Percentiles rank a stretch among this genome's conserved stretches.
Evolutionary conservation across 2,113 vertebrate species (phyloP).

Genomic region (Grammomys dolichurus): DNA sequence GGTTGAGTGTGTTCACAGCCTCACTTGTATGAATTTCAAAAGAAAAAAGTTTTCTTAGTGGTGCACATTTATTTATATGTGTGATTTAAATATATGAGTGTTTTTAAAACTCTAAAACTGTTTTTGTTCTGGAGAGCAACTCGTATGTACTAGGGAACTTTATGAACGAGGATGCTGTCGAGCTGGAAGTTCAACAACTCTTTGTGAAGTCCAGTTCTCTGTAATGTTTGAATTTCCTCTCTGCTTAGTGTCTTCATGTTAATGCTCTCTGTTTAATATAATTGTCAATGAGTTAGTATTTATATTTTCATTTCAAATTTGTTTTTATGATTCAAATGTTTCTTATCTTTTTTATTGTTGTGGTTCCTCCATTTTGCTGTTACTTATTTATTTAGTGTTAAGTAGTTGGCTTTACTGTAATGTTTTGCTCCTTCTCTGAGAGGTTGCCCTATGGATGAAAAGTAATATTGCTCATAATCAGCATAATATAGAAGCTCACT

Average conservation of each 20-base stretch:
- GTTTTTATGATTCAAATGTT: neutral
- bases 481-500: neutral
- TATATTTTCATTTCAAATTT: neutral
- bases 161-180: too few species aligned
- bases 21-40: neutral
- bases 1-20: neutral
- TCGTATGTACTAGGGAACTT: too few species aligned
- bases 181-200: neutral
- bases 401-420: neutral
- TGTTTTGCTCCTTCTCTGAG: neutral
- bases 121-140: neutral
- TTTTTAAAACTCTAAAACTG: neutral
- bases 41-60: neutral
- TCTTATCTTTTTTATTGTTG: neutral
- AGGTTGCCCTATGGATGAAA: neutral
- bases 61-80: neutral
- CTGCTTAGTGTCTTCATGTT: too few species aligned
- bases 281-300: neutral
- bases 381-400: neutral
- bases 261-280: neutral
- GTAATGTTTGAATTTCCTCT: neutral
- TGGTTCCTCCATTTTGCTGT: neutral
- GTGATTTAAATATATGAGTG: neutral
- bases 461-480: neutral
- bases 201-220: neutral